Base-by-base conservation (phyloP, 2,797 vertebrate species). In the Staurois parvus region DNA sequence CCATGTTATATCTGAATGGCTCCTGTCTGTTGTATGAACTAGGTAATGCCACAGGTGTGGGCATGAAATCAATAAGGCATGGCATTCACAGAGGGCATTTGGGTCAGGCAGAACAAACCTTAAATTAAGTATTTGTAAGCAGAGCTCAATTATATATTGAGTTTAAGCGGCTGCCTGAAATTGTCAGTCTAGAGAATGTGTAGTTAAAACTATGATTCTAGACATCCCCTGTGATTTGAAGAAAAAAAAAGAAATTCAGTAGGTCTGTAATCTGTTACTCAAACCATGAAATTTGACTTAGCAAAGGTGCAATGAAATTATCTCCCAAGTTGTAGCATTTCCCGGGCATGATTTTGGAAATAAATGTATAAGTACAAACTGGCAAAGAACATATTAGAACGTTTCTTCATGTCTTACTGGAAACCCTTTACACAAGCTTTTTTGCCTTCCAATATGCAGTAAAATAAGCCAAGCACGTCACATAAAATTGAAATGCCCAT, bases 41-140 rank as follows among this genome's bases (percentile, higher is more conserved):
- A 93, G 92, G 92, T 93, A 92, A 91, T 93, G 92, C 92, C 92
- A 93, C 91, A 93, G 91, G 93, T 93, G 91, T 92, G 91, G 92
- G 90, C 91, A 91, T 91, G 92, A 93, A 93, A 93, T 94, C 91
- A 92, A 92, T 89, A 90, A 93, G 93, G 88, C 91, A 90, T 88
- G 88, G 90, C 89, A 91, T 90, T 91, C 88, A 89, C 91, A 92
- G 90, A 93, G 92, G 93, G 91, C 91, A 93, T 91, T 90, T 89
- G 91, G 93, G 93, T 92, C 93, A 94, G 92, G 91, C 0, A 79
- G 89, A 92, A 93, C 92, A 90, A 88, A 89, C 89, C 91, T 93
- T 92, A 91, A 91, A 92, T 91, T 91, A 91, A 91, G 92, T 88
- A 93, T 89, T 90, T 89, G 91, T 92, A 92, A 90, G 90, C 90